Conservation (phyloP, 2,113 vertebrate species). For the Cygnus atratus region DNA sequence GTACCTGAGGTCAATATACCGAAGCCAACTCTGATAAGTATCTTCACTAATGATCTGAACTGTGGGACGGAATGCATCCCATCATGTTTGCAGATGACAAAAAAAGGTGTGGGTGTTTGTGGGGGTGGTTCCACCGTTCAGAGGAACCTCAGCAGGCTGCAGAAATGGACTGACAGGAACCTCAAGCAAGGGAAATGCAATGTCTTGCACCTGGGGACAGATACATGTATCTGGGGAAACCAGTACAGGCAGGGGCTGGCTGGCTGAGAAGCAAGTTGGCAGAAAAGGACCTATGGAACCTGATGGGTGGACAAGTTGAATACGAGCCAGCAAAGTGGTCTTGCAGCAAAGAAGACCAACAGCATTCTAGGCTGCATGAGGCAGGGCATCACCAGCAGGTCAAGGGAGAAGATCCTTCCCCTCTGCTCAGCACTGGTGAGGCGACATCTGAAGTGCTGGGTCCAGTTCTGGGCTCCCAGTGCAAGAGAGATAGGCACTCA, state of each 20-base stretch:
- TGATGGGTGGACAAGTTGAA: background rate
- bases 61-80: background rate
- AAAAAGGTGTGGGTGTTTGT: background rate
- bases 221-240: background rate
- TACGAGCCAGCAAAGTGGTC: background rate
- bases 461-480: background rate
- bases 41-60: background rate
- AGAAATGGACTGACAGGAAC: background rate
- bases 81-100: accelerated
- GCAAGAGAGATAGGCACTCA: background rate
- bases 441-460: background rate
- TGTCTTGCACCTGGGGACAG: background rate
- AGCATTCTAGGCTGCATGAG: background rate
- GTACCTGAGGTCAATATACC: background rate
- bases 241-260: accelerated
- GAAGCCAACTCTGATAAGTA: background rate
- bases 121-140: background rate
- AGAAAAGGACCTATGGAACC: background rate
- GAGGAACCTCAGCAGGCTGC: background rate
- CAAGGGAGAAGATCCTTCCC: background rate
- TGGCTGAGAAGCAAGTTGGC: accelerated
- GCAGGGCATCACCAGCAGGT: background rate
- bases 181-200: background rate
- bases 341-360: background rate
- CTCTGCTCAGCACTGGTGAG: background rate